These are phyloP conservation scores for Harmothoe impar DNA, from an alignment of 2,888 invertebrate species.

Conservation along the genomic window DNA sequence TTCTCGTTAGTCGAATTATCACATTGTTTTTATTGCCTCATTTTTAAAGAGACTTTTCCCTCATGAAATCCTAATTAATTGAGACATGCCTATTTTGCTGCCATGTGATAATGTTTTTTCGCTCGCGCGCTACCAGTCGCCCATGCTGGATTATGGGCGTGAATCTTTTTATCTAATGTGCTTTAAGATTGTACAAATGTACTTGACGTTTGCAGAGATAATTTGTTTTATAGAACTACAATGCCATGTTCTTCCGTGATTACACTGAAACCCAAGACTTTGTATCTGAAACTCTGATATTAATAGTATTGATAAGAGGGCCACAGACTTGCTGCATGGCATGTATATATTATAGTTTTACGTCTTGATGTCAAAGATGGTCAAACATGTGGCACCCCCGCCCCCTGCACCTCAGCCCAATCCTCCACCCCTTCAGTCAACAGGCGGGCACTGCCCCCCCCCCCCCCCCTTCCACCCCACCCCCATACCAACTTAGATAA, in stretches of 20 bases:
- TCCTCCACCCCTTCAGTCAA: not conserved
- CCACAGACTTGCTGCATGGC: not conserved
- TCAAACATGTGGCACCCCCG: too few species aligned
- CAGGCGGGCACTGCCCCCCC: not conserved
- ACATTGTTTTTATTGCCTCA: not conserved
- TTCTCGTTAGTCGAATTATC: constrained; percentile 5
- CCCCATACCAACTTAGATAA: not conserved
- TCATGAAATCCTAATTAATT: not conserved
- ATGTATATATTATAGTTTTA: not conserved
- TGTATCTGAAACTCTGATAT: too few species aligned
- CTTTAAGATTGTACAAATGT: too few species aligned
- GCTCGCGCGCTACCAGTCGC: not conserved
- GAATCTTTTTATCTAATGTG: not conserved
- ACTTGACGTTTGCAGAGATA: too few species aligned
- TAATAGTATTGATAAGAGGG: not conserved
- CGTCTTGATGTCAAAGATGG: too few species aligned
- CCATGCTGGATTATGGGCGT: not conserved
- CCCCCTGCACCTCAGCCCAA: not conserved
- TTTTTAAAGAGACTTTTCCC: not conserved
- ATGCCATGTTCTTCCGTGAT: too few species aligned
- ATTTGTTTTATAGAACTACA: too few species aligned
- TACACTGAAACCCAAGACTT: too few species aligned
- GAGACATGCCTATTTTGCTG: not conserved
- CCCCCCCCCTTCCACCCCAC: not conserved
- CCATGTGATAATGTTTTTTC: constrained; percentile 6